These are phyloP conservation scores for Eonycteris spelaea DNA, from an alignment of 2,113 vertebrate species.

Conservation along the genomic window DNA sequence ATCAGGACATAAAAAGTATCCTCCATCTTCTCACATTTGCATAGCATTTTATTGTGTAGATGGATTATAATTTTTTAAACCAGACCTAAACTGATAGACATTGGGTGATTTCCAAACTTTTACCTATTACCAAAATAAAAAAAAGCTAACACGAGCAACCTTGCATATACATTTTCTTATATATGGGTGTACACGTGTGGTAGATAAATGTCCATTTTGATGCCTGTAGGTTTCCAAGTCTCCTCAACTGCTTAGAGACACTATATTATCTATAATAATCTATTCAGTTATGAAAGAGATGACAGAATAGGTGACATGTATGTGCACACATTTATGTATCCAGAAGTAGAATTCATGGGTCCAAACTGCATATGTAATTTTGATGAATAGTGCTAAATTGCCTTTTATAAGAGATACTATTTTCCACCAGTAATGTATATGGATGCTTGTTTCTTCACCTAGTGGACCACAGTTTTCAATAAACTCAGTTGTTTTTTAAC, in stretches of 20 bases:
- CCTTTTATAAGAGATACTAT: neutral
- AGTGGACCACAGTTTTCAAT: neutral
- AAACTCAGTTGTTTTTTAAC: neutral
- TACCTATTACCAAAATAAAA: neutral
- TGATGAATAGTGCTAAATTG: neutral
- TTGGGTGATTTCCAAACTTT: neutral
- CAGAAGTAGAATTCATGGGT: neutral
- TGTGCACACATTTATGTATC: neutral
- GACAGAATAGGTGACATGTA: neutral
- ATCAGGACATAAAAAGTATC: conserved; percentile 4
- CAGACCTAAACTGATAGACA: neutral
- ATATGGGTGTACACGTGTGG: neutral
- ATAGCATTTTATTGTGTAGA: neutral
- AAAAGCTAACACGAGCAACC: neutral
- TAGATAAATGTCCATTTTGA: neutral
- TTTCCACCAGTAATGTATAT: neutral
- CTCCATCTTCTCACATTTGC: neutral
- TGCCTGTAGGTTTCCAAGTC: neutral
- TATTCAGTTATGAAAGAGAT: neutral
- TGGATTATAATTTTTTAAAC: conserved; percentile 24
- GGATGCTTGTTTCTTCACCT: conserved; percentile 17
- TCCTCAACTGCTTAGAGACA: neutral
- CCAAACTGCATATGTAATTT: neutral
- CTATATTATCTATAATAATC: neutral
- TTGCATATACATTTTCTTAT: neutral